Percentiles rank a stretch among this genome's conserved stretches.
These are phyloP conservation scores for Alethe diademata DNA, from an alignment of 2,113 vertebrate species.

Conservation along the genomic window DNA sequence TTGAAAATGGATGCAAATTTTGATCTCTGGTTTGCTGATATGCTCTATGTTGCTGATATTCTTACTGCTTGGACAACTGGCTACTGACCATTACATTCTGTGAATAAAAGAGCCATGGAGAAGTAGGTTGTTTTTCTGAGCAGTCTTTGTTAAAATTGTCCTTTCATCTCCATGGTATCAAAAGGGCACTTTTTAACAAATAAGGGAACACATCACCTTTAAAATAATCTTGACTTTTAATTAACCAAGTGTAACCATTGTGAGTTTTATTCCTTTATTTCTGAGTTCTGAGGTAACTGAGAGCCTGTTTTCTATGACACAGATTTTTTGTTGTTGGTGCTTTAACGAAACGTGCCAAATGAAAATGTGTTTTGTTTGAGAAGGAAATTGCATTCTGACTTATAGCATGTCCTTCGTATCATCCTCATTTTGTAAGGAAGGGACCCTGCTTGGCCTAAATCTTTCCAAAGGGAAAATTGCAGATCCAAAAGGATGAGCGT, in stretches of 20 bases:
- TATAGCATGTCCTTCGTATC: not conserved
- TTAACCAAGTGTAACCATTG: not conserved
- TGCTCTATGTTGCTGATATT: not conserved
- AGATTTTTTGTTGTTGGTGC: not conserved
- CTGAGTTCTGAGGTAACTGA: not conserved
- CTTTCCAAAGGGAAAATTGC: not conserved
- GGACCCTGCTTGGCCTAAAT: not conserved
- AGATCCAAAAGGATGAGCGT: not conserved
- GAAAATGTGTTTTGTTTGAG: not conserved
- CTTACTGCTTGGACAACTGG: not conserved
- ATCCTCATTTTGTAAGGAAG: not conserved
- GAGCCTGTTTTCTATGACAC: not conserved
- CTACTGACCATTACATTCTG: not conserved
- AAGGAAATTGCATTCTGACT: not conserved
- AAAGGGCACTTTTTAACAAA: not conserved
- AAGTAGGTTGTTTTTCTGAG: not conserved
- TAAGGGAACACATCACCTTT: not conserved
- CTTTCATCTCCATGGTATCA: constrained; percentile 25
- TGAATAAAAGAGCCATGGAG: not conserved
- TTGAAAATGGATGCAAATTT: not conserved
- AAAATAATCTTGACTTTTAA: constrained; percentile 1
- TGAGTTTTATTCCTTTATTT: not conserved
- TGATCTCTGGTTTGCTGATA: not conserved
- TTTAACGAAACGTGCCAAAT: not conserved
- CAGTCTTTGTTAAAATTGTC: not conserved